Percentiles rank a stretch among this genome's conserved stretches.
These are phyloP conservation scores for Crioceris asparagi DNA, from an alignment of 2,888 invertebrate genomes.

Conservation along the genomic window DNA sequence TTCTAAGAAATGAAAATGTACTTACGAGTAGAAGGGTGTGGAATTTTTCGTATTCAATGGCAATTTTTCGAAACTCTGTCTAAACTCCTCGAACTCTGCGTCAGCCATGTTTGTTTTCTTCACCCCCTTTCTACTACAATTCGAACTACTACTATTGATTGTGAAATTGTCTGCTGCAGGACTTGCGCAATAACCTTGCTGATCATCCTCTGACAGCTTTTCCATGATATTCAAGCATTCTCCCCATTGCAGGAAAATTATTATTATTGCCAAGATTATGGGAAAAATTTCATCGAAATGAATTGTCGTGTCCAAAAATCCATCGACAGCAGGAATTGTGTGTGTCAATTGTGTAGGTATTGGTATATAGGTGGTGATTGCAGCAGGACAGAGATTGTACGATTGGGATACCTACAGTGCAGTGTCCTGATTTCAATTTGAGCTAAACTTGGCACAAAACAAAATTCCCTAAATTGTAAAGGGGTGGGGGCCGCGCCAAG, in stretches of 20 bases:
- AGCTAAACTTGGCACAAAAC: too few relatives aligned
- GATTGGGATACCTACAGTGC: too few relatives aligned
- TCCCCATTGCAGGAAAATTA: slow-evolving; percentile 5
- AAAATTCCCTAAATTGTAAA: too few relatives aligned
- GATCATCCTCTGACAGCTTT: too few relatives aligned
- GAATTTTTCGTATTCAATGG: slow-evolving; percentile 69
- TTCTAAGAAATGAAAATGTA: too few relatives aligned
- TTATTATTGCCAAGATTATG: neutral
- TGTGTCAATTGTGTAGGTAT: neutral
- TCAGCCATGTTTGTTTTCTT: slow-evolving; percentile 75
- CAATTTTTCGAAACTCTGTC: slow-evolving; percentile 71
- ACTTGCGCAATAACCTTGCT: neutral
- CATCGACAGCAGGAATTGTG: neutral
- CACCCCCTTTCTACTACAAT: slow-evolving; percentile 22
- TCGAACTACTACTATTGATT: too few relatives aligned
- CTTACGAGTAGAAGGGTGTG: slow-evolving; percentile 85
- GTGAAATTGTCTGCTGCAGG: too few relatives aligned
- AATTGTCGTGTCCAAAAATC: neutral
- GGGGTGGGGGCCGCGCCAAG: too few relatives aligned
- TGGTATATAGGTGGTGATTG: neutral
- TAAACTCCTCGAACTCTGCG: slow-evolving; percentile 88
- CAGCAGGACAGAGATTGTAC: too few relatives aligned
- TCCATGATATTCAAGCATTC: too few relatives aligned
- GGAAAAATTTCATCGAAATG: neutral
- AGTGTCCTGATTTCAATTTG: too few relatives aligned